Evolutionary conservation across 2,797 vertebrate species (phyloP), one percentile per base, ranked within the genome.

Genomic region (Pangasius macronema): DNA sequence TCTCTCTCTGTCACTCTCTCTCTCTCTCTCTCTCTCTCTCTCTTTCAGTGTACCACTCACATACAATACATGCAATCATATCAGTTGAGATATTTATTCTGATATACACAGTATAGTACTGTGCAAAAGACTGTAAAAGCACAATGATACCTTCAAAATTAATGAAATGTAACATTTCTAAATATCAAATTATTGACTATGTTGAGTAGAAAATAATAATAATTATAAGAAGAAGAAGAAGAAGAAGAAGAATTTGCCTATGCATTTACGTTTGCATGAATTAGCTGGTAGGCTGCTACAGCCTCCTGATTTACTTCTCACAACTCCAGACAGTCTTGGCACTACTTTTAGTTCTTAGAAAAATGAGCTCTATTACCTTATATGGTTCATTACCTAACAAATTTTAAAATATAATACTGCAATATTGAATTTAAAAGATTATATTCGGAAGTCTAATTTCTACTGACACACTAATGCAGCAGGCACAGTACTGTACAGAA

Each of bases 31-130:
- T 24, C 36, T 39, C 39, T 42, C 20, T 11, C 39, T 42, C 39
- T 42, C 9, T 11, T 22, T 46, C 18, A 55, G 18, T 57, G 9
- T 79, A 20, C 36, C 27, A n/a, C 49, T 76, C 51, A 33, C 27
- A n/a, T 75, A 75, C 73, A 76, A 27, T 76, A 13, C 27, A 49
- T 76, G 51, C 75, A 33, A 30, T 77, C 75, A 53, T n/a, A 55
- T 77, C n/a, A 33, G n/a, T 53, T 33, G 27, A 33, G 30, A 33
- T 27, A 39, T 80, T 57, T 80, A 36, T 80, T 39, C 53, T 39
- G 53, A 80, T 80, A 24, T 80, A 14, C 33, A 59, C 30, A 57
- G 9, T 57, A 57, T 36, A 82, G 80, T 65, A 49, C 80, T 16
- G 59, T 46, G 24, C 27, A 46, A 81, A 81, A 82, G 30, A 8